Conservation (phyloP, 2,797 vertebrate species). For the Glossophaga mutica region DNA sequence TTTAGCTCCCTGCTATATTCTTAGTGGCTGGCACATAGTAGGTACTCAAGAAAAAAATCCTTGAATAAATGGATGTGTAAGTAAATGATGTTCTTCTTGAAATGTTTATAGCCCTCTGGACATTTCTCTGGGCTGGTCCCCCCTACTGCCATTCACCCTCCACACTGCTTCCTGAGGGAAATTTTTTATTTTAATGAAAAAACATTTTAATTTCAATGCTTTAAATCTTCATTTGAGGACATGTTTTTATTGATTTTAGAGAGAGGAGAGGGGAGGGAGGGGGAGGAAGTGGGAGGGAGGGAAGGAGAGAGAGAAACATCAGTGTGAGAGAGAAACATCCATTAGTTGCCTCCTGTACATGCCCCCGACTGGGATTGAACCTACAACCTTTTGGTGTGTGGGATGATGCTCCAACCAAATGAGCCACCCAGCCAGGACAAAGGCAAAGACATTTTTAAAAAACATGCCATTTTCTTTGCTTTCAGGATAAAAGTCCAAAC, state of each 20-base stretch:
- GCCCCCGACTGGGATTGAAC: background rate
- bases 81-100: background rate
- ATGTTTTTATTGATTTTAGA: background rate
- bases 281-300: too few species aligned
- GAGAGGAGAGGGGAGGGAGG: too few species aligned
- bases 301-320: too few species aligned
- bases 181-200: background rate
- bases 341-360: background rate
- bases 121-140: background rate
- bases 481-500: background rate
- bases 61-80: background rate
- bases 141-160: background rate
- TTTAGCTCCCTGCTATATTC: background rate
- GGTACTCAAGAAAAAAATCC: background rate
- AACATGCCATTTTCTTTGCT: background rate
- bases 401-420: background rate
- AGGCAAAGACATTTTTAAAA: background rate
- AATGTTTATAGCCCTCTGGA: background rate
- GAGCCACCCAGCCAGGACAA: background rate
- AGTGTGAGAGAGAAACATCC: background rate
- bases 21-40: background rate
- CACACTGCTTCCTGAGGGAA: background rate
- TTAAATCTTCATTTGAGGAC: background rate
- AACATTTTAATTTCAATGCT: background rate
- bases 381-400: background rate